Conservation (phyloP, 2,797 vertebrate genomes). For the Poecile montanus region DNA sequence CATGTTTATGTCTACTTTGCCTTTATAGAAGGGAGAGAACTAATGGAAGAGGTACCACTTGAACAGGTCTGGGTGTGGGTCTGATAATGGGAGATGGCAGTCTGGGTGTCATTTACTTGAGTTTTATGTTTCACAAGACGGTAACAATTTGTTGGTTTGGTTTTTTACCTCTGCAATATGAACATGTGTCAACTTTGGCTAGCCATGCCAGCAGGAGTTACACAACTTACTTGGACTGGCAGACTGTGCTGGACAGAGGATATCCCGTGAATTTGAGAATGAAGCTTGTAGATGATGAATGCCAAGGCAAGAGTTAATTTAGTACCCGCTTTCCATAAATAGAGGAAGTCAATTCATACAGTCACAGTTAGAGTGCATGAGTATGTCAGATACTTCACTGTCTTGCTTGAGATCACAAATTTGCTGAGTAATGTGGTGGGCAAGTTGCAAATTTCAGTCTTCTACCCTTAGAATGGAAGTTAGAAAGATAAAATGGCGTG, state of each 20-base stretch:
- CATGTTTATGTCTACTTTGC: neutral
- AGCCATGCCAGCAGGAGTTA: neutral
- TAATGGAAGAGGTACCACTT: neutral
- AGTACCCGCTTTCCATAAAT: conserved; percentile 63
- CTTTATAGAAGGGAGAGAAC: neutral
- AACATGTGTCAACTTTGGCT: neutral
- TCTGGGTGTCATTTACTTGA: neutral
- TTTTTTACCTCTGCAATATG: neutral
- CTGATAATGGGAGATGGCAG: neutral
- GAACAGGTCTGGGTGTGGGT: neutral
- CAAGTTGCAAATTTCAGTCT: conserved; percentile 7
- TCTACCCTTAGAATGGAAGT: neutral
- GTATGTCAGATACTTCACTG: conserved; percentile 2
- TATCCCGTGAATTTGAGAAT: conserved; percentile 44
- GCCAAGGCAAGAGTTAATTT: conserved; percentile 56
- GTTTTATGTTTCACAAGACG: neutral
- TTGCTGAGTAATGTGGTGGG: neutral
- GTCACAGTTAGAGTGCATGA: conserved; percentile 30
- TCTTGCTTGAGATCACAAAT: conserved; percentile 15
- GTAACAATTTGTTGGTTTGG: neutral
- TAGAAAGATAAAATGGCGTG: neutral
- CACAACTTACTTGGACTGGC: neutral
- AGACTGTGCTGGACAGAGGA: neutral
- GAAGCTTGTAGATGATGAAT: conserved; percentile 37
- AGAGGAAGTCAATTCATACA: conserved; percentile 66